Evolutionary conservation across 2,113 vertebrate genomes (phyloP), one percentile per base, ranked within the genome.

Genomic region (Rhinogobius similis): DNA sequence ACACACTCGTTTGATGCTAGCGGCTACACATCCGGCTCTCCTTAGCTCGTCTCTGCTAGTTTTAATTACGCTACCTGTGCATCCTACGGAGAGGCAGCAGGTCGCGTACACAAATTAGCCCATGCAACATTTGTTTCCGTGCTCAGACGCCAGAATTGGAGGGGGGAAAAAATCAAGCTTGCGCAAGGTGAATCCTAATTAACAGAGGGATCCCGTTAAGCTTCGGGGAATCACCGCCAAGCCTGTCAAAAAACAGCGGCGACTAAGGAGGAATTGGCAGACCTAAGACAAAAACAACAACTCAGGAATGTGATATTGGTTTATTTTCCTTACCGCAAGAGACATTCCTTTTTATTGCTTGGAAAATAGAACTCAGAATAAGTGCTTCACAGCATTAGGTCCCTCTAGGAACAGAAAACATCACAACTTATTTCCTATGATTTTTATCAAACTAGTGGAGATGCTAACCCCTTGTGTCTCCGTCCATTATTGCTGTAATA

Each of bases 131-230:
- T 72, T 59, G 59, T 83, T 87, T 84, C 75, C 77, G 69, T 67
- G 10, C 62, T 38, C 14, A 1, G 13, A 67, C 4, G 44, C 66
- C 75, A 81, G 76, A 74, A 55, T 55, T 9, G 0, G 0, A 20
- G 65, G 20, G 38, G 38, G 58, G 62, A 71, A n/a, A n/a, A n/a
- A 72, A 78, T 63, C 64, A 3, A 1, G 56, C 69, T 23, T 0
- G 26, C 38, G 38, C 62, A 68, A 78, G 79, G 79, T 87, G 76
- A 85, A 82, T 82, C 72, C 69, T 81, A 82, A 87, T 90, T 82
- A 88, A 75, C 68, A 11, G 27, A 82, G 82, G 86, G 88, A 88
- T 87, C 75, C 70, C 53, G 46, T 68, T 72, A 82, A 82, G 75
- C 75, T 81, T 73, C 61, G 23, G 78, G 24, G 83, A 78, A 84